These are phyloP conservation scores for Pseudomyrmex pallidus DNA, from an alignment of 1,140 invertebrate genomes.

Conservation along the genomic window DNA sequence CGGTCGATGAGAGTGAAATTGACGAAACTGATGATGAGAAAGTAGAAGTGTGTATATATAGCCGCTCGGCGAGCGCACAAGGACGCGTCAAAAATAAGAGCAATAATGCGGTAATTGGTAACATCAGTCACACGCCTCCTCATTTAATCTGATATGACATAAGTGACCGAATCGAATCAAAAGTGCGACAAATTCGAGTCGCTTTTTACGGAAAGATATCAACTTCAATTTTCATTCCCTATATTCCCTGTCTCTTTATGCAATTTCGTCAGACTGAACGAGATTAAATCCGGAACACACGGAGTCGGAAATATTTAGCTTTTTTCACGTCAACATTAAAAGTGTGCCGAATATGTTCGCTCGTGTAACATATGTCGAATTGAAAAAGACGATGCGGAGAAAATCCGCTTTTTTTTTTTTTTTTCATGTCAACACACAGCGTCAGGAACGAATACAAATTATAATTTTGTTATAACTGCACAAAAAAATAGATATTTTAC, in stretches of 20 bases:
- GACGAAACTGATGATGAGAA: conserved; percentile 10
- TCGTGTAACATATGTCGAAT: too few relatives aligned
- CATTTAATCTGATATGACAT: conserved; percentile 1
- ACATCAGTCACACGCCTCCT: not conserved
- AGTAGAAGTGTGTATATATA: not conserved
- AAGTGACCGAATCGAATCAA: not conserved
- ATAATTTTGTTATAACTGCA: not conserved
- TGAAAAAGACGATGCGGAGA: too few relatives aligned
- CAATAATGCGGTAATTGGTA: not conserved
- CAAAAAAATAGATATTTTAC: not conserved
- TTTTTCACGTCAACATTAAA: too few relatives aligned
- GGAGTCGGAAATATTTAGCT: not conserved
- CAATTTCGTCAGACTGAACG: not conserved
- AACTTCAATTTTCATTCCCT: too few relatives aligned
- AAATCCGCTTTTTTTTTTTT: too few relatives aligned
- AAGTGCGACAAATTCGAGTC: not conserved
- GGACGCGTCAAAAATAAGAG: conserved; percentile 15
- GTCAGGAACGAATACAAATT: not conserved
- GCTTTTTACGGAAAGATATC: not conserved
- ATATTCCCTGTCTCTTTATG: not conserved
- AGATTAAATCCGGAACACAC: not conserved
- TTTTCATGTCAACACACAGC: too few relatives aligned
- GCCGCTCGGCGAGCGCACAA: not conserved
- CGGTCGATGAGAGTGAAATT: conserved; percentile 21
- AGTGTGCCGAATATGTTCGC: too few relatives aligned